Evolutionary conservation across 1,140 invertebrate genomes (phyloP), one percentile per base, ranked within the genome.

Genomic region (Atta colombica): DNA sequence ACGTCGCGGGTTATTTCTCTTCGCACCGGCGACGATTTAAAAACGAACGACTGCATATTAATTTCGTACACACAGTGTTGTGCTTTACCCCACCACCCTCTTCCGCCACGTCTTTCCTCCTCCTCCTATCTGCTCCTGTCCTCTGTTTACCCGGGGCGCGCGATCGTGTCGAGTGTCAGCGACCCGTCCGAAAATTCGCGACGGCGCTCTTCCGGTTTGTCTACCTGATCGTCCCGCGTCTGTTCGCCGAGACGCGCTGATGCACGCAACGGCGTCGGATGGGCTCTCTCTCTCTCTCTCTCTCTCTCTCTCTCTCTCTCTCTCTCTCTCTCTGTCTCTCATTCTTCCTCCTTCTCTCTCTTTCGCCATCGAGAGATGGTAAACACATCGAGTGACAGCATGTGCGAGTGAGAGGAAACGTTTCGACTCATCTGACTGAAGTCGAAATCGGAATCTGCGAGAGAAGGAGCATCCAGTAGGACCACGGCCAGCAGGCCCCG

Each of bases 311-410:
- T 85, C 65, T 84, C 7, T 51, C 25, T 49, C 25, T 31, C 65
- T 68, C 7, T 25, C 5, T 69, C 25, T 60, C 39, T 25, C 35
- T 35, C 25, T 25, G 25, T 25, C 25, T 25, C 25, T 25, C 25
- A 25, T 25, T 25, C 65, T 68, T 6, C 14, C 6, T 69, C 49
- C 39, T 39, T 77, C 68, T 31, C 21, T 12, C 53, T 81, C 65
- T 18, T 53, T 85, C 65, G 18, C 18, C 14, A 28, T 51, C 28
- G 60, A 35, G 45, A 28, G 72, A 90, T 77, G 65, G 85, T 92
- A 93, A 92, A 92, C 92, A 92, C 92, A 90, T 63, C 69, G 28
- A 90, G 87, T 93, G 91, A 93, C 92, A 92, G 88, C 85, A 88
- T 85, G 85, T 61, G 69, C 45, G 78, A 88, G 81, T 78, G 80